Evolutionary conservation across 2,797 vertebrate species (phyloP), one percentile per base, ranked within the genome.

Genomic region (Spondyliosoma cantharus): DNA sequence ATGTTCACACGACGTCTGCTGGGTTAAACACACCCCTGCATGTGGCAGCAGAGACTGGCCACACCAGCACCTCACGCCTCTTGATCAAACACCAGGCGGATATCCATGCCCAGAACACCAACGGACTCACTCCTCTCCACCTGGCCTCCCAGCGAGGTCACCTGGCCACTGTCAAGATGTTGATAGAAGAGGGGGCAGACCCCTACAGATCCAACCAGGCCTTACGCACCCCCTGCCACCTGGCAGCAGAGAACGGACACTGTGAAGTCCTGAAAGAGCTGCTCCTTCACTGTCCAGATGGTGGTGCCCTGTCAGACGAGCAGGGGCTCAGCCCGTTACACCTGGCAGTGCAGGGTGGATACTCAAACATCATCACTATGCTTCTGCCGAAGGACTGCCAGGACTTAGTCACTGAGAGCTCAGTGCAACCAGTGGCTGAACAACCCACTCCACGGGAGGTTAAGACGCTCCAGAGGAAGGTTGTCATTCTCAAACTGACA

Each of bases 61-160:
- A 99, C 93, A 98, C 98, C 1, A 99, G 98, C 94, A 99, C 97
- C 0, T 96, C 98, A 0, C 92, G 98, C 87, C 94, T 99, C 70
- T 94, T 99, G 6, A 91, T 99, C 70, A 97, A 98, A 63, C 98
- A 97, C 0, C 90, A 94, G 0, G 96, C 96, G 0, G 86, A 95
- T 29, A 91, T 95, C 5, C 94, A 96, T 5, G 94, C 95, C 0
- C 83, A 79, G 11, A 98, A 96, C 0, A 77, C 84, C 0, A 93
- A 95, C 0, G 97, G 96, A n/a, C 95, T 90, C 74, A 96, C 96
- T 0, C 96, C 97, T 0, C 93, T 99, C 50, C 97, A 99, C 91
- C 87, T 98, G 13, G 97, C 98, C 0, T 90, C 96, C 13, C 96
- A 94, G 66, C 89, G 83, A 0, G 97, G 97, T 19, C 97, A 98